Base-by-base conservation (phyloP, 2,888 invertebrate species). In the Amphipyra tragopoginis region DNA sequence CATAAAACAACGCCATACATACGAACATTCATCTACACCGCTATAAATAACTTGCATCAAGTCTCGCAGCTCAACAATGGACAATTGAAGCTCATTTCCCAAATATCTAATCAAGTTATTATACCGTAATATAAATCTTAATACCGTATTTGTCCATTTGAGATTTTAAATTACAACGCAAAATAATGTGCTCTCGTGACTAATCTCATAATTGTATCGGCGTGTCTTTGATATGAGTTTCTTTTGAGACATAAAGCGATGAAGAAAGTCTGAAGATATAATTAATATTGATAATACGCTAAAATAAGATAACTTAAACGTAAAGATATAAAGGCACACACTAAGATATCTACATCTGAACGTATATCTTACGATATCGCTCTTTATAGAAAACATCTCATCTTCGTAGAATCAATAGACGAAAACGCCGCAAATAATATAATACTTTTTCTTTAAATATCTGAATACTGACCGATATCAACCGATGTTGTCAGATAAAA, bases 101-200 rank as follows among this genome's bases (percentile, higher is more conserved):
- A 66, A 54, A 69, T 54, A 13, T 59, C 34, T 36, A 56, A 69
- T 69, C 53, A 69, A 69, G 63, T 57, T 47, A 59, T 59, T 66
- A 73, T 45, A 33, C 6, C 36, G n/a, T 51, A 43, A 61, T 60
- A 47, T 36, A 6, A 63, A 53, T 63, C 49, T 49, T 51, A 60
- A 57, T 65, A 54, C 29, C 29, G 43, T 42, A 26, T 43, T 57
- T 47, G 45, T 60, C 59, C 52, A 52, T 67, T 49, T 51, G 39
- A 43, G 53, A 51, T 57, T 34, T 40, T 1, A 42, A 52, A 67
- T 55, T 47, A 50, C 58, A 11, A 21, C 43, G 14, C 49, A 50
- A 70, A 59, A 53, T 56, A 21, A 29, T 29, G 29, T 29, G 8
- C 48, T 47, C 34, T 65, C 72, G 68, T 67, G 68, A 72, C 68